phyloP scores from a whole-genome alignment of 2,888 invertebrate species.

The Lasioglossum lativentre region DNA sequence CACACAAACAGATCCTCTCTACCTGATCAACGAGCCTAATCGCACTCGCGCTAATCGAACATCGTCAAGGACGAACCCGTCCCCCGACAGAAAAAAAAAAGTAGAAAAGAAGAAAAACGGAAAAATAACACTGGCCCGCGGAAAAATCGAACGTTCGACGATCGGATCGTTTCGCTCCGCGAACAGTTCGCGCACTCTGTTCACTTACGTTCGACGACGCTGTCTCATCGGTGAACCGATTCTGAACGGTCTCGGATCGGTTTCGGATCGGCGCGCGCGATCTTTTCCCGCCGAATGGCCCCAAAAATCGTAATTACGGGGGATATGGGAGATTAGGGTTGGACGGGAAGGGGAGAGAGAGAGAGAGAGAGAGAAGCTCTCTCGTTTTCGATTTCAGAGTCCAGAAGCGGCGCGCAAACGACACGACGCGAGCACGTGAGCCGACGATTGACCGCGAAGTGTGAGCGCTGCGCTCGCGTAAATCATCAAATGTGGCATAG shows the following conservation, averaged over 20 bases:
- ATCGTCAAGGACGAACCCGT: not conserved
- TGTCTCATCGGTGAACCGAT: not conserved
- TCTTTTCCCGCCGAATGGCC: not conserved
- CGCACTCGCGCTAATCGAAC: not conserved
- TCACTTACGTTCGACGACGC: conserved; percentile 3
- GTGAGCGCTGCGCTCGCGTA: conserved; percentile 1
- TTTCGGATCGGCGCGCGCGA: not conserved
- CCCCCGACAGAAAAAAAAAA: not conserved
- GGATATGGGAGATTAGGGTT: not conserved
- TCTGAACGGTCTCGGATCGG: not conserved
- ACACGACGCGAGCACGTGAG: conserved; percentile 20
- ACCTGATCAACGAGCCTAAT: not conserved
- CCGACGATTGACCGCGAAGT: conserved; percentile 23
- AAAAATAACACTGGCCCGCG: not conserved
- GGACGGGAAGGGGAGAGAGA: not conserved
- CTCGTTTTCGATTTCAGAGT: conserved; percentile 1
- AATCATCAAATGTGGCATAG: not conserved
- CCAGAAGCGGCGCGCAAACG: not conserved
- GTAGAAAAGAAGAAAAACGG: not conserved
- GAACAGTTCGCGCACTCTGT: not conserved
- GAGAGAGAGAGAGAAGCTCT: not conserved
- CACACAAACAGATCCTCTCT: not conserved
- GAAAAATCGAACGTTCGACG: not conserved
- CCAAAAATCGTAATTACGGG: not conserved
- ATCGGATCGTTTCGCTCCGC: conserved; percentile 3